phyloP scores from a whole-genome alignment of 2,888 invertebrate genomes.

The Autographa pulchrina region DNA sequence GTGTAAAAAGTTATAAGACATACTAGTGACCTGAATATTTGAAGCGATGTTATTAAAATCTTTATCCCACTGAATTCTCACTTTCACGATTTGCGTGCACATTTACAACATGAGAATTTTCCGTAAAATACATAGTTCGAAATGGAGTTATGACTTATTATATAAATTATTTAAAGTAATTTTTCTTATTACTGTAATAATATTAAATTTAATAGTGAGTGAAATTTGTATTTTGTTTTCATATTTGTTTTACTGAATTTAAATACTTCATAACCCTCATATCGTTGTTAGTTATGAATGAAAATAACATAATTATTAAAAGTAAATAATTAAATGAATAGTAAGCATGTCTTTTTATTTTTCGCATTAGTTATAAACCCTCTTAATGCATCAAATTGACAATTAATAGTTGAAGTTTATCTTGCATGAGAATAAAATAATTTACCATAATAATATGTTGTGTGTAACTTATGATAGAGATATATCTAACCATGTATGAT shows the following conservation, averaged over 20 bases:
- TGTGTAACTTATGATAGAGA: background rate
- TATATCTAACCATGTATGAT: background rate
- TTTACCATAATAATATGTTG: background rate
- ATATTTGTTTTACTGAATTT: constrained; percentile 89
- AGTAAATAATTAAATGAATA: constrained; percentile 90
- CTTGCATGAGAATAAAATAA: background rate
- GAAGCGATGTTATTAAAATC: constrained; percentile 85
- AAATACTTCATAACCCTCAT: constrained; percentile 89
- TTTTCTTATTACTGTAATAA: constrained; percentile 88
- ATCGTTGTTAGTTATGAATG: constrained; percentile 90
- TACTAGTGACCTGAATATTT: constrained; percentile 89
- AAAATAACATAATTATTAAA: constrained; percentile 90
- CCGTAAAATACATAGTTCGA: constrained; percentile 81
- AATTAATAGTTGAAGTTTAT: background rate
- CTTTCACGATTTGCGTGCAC: constrained; percentile 87
- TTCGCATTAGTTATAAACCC: constrained; percentile 49
- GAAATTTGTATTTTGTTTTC: constrained; percentile 89
- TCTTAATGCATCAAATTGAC: background rate
- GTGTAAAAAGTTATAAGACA: constrained; percentile 88
- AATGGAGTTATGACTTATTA: constrained; percentile 86
- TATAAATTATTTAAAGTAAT: constrained; percentile 87
- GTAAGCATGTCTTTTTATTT: constrained; percentile 86
- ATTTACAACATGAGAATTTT: constrained; percentile 83
- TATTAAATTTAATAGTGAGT: constrained; percentile 89
- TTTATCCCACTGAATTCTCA: constrained; percentile 87